Evolutionary conservation across 1,140 invertebrate genomes (phyloP).

Genomic region (Cyphomyrmex costatus): DNA sequence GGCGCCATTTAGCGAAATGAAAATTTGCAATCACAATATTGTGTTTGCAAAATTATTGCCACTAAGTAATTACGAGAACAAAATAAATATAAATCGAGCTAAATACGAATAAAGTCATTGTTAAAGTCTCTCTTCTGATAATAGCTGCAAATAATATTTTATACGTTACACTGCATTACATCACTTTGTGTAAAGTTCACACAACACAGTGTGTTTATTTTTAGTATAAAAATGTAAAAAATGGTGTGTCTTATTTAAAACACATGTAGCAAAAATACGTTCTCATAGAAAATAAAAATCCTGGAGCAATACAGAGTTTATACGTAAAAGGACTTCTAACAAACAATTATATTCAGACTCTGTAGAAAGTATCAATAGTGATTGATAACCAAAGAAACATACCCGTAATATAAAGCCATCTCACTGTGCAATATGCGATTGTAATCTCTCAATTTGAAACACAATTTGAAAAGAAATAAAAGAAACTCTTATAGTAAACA

Average conservation of each 20-base stretch:
- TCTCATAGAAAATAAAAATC: background rate
- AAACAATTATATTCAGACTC: background rate
- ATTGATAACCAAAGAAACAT: background rate
- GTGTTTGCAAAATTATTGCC: background rate
- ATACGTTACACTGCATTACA: background rate
- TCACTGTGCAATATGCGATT: constrained; percentile 2
- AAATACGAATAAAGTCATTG: background rate
- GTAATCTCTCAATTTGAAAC: constrained; percentile 10
- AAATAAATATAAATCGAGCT: background rate
- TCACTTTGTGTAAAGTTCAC: background rate
- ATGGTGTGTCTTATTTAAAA: background rate
- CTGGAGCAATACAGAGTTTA: background rate
- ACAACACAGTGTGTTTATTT: background rate
- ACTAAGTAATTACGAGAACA: background rate
- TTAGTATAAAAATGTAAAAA: background rate
- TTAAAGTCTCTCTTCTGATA: background rate
- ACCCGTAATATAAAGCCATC: background rate
- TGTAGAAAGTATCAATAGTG: background rate
- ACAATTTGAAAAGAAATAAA: constrained; percentile 14
- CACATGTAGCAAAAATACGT: background rate
- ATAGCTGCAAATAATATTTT: background rate
- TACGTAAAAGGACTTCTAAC: background rate
- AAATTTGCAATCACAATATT: constrained; percentile 34
- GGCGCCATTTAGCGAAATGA: constrained; percentile 24
- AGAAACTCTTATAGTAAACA: background rate